Evolutionary conservation across 2,888 invertebrate species (phyloP).

Genomic region (Acheta domesticus): DNA sequence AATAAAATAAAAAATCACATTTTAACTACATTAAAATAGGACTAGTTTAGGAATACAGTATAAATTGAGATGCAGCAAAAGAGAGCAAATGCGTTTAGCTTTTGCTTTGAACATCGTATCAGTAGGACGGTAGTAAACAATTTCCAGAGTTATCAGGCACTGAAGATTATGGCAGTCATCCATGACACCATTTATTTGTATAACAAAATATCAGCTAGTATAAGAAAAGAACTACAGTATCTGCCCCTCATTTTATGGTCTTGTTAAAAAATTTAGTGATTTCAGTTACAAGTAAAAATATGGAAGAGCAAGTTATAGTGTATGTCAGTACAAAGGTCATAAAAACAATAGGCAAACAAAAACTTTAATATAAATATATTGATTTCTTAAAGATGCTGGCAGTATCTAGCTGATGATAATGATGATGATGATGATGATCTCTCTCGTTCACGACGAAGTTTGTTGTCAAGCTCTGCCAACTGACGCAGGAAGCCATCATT

Average conservation of each 20-base stretch:
- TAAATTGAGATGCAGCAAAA: not conserved
- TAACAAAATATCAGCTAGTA: too few species aligned
- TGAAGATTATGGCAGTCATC: not conserved
- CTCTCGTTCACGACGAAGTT: constrained; percentile 56
- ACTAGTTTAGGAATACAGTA: not conserved
- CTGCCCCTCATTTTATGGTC: too few species aligned
- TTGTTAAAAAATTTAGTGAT: too few species aligned
- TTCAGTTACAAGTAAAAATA: not conserved
- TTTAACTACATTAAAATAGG: not conserved
- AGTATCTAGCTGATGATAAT: not conserved
- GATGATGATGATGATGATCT: not conserved
- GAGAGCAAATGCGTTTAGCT: not conserved
- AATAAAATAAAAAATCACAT: not conserved
- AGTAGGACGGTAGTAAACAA: constrained; percentile 10
- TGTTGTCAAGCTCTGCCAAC: constrained; percentile 62
- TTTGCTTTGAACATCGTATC: not conserved
- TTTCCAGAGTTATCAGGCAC: constrained; percentile 3
- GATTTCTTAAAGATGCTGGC: constrained; percentile 19
- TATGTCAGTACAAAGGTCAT: not conserved
- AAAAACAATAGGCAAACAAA: not conserved
- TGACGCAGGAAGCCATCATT: constrained; percentile 79
- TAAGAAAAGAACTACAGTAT: too few species aligned
- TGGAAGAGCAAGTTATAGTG: constrained; percentile 24
- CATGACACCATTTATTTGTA: too few species aligned
- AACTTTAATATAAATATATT: constrained; percentile 4